Percentiles rank a stretch among this genome's conserved stretches.
phyloP scores from a whole-genome alignment of 2,888 invertebrate genomes.

The Macrosoma leucophasiata region DNA sequence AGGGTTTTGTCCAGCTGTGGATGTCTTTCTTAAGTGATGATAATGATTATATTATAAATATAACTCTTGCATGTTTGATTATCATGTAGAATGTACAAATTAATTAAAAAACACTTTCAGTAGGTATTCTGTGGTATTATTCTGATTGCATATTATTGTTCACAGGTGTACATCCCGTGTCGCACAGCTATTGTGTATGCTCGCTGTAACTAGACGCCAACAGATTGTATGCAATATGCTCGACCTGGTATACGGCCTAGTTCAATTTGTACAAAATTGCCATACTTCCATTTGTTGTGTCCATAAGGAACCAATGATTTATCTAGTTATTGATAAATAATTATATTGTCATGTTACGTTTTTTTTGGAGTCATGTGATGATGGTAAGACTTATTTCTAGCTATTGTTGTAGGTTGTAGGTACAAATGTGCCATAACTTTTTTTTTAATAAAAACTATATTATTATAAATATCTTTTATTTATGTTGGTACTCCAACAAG shows the following conservation, averaged over 20 bases:
- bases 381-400: conserved; percentile 23
- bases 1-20: too few species aligned
- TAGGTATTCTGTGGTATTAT: too few species aligned
- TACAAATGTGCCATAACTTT: too few species aligned
- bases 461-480: conserved; percentile 26
- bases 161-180: conserved; percentile 83
- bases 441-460: conserved; percentile 23
- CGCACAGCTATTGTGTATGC: conserved; percentile 83
- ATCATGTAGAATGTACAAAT: too few species aligned
- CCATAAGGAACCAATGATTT: conserved; percentile 8
- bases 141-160: conserved; percentile 40
- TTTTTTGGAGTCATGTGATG: conserved; percentile 9
- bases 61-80: too few species aligned
- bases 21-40: too few species aligned
- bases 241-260: too few species aligned
- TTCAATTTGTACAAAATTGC: too few species aligned
- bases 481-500: conserved; percentile 77
- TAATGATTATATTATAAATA: too few species aligned
- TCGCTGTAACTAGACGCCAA: conserved; percentile 27
- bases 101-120: too few species aligned
- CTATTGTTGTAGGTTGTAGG: conserved; percentile 17
- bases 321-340: conserved; percentile 3
- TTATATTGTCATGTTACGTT: conserved; percentile 11
- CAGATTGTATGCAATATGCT: too few species aligned
- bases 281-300: too few species aligned